These are phyloP conservation scores for Cyclopterus lumpus DNA, from an alignment of 2,797 vertebrate genomes.

Conservation along the genomic window DNA sequence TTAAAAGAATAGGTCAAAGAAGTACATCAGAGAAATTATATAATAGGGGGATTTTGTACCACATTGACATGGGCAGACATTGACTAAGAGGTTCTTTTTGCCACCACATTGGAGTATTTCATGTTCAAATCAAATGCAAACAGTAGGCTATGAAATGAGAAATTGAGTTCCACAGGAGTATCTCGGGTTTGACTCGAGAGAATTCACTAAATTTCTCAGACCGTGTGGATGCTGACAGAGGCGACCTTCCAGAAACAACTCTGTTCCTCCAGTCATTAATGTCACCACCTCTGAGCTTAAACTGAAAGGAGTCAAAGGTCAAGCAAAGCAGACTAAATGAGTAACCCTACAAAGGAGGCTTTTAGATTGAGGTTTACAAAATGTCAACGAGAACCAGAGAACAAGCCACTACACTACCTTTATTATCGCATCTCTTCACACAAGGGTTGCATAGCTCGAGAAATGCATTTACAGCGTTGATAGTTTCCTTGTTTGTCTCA, in stretches of 20 bases:
- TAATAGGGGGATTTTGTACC: not conserved
- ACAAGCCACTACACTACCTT: not conserved
- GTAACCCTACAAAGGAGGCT: slow-evolving; percentile 9
- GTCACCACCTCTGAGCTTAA: slow-evolving; percentile 22
- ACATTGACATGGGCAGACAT: not conserved
- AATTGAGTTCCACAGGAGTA: not conserved
- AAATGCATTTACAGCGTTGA: not conserved
- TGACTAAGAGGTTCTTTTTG: not conserved
- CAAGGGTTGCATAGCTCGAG: not conserved
- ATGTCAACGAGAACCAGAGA: not conserved
- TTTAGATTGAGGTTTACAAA: slow-evolving; percentile 11
- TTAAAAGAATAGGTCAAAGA: not conserved
- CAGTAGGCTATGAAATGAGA: not conserved
- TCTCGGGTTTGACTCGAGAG: slow-evolving; percentile 9
- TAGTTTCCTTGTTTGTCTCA: slow-evolving; percentile 4
- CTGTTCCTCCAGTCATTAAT: slow-evolving; percentile 25
- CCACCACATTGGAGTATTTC: not conserved
- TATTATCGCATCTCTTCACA: not conserved
- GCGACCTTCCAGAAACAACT: slow-evolving; percentile 49
- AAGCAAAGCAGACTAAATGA: slow-evolving; percentile 23
- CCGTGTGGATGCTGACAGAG: slow-evolving; percentile 11
- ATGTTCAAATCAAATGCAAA: not conserved
- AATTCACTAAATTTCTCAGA: slow-evolving; percentile 16
- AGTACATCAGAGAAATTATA: not conserved
- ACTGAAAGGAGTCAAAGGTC: slow-evolving; percentile 22